Conservation (phyloP, 2,113 vertebrate genomes). For the Mystacornis crossleyi region DNA sequence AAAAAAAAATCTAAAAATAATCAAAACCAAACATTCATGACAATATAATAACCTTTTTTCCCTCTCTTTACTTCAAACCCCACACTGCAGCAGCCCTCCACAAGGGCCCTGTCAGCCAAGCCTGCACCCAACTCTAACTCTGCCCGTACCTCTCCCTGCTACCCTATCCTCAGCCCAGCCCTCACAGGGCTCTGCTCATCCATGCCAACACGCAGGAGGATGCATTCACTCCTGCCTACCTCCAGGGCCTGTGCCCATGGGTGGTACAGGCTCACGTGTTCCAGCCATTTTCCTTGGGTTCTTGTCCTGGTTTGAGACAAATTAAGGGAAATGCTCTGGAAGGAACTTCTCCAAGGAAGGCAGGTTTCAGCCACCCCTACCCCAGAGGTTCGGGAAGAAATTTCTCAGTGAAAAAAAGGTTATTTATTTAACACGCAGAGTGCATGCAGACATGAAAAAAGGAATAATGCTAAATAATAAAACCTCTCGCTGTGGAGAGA, state of each 20-base stretch:
- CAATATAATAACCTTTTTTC: background rate
- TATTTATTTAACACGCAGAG: too few relatives aligned
- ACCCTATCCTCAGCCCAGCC: background rate
- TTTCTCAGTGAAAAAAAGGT: too few relatives aligned
- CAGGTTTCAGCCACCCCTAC: too few relatives aligned
- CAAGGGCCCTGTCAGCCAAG: background rate
- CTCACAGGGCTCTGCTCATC: background rate
- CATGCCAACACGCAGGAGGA: rapidly evolving
- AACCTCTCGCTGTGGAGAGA: too few relatives aligned
- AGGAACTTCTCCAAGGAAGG: too few relatives aligned
- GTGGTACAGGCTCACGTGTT: rapidly evolving
- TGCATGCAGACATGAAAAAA: too few relatives aligned
- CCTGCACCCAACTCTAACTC: background rate
- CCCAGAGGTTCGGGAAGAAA: too few relatives aligned
- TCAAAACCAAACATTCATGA: rapidly evolving
- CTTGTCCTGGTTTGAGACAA: too few relatives aligned
- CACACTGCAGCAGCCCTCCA: background rate
- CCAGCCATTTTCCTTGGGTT: background rate
- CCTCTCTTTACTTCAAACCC: background rate
- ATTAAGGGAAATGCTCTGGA: too few relatives aligned
- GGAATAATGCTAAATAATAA: too few relatives aligned
- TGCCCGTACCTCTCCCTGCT: rapidly evolving
- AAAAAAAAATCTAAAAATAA: background rate
- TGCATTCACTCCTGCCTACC: background rate
- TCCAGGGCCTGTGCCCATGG: background rate